phyloP scores from a whole-genome alignment of 2,888 invertebrate genomes.

The Tachina grossa region DNA sequence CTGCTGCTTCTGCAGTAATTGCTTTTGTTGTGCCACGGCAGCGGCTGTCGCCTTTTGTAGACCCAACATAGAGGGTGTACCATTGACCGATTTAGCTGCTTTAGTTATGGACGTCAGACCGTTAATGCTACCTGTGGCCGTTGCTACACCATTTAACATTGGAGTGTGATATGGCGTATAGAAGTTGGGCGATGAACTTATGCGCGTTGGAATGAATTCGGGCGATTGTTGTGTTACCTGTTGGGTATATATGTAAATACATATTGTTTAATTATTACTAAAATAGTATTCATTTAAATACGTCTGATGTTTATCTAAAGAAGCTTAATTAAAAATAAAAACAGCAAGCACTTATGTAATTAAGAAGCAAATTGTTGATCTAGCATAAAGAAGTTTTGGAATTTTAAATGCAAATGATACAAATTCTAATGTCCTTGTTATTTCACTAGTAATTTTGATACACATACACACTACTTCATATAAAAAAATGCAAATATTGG shows the following conservation, averaged over 20 bases:
- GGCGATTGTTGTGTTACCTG: constrained; percentile 84
- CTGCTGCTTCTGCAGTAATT: constrained; percentile 74
- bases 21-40: constrained; percentile 79
- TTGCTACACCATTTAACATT: constrained; percentile 76
- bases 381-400: background rate
- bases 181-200: constrained; percentile 82
- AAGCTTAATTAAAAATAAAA: constrained; percentile 8
- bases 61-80: constrained; percentile 77
- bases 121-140: constrained; percentile 65
- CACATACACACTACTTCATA: constrained; percentile 1
- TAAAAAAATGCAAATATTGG: constrained; percentile 6
- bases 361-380: background rate
- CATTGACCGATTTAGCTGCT: constrained; percentile 77
- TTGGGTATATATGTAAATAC: constrained; percentile 19
- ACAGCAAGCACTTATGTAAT: background rate
- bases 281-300: background rate
- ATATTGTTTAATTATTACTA: background rate
- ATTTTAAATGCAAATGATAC: background rate
- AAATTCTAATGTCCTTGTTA: background rate
- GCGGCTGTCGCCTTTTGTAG: constrained; percentile 79
- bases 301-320: background rate
- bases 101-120: constrained; percentile 75
- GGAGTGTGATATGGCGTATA: constrained; percentile 81
- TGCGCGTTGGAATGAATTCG: constrained; percentile 84
- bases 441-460: background rate